These are phyloP conservation scores for Parthenolecanium corni DNA, from an alignment of 2,888 invertebrate genomes.

Conservation along the genomic window DNA sequence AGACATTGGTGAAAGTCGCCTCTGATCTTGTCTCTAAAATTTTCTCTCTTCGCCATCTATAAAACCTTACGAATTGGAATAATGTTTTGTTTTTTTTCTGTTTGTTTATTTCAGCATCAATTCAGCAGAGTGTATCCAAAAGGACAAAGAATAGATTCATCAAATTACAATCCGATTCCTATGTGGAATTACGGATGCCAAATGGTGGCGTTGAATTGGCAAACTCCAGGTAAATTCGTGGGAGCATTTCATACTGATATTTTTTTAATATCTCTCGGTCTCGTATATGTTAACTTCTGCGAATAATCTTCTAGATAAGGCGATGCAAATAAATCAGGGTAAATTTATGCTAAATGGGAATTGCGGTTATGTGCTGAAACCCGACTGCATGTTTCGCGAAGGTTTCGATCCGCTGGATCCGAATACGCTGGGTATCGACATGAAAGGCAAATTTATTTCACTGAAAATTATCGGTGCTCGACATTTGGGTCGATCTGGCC, in stretches of 20 bases:
- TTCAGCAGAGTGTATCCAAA: slow-evolving; percentile 92
- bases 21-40: no score
- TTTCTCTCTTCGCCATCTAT: no score
- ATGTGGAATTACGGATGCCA: slow-evolving; percentile 95
- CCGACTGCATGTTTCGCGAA: slow-evolving; percentile 73
- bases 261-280: background rate
- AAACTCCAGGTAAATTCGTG: slow-evolving; percentile 58
- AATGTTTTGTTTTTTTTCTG: no score
- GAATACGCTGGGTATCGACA: slow-evolving; percentile 44
- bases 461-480: slow-evolving; percentile 74
- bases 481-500: slow-evolving; percentile 66
- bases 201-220: slow-evolving; percentile 96
- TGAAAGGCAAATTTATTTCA: slow-evolving; percentile 47
- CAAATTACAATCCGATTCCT: slow-evolving; percentile 88
- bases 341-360: slow-evolving; percentile 84
- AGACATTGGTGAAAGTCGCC: no score
- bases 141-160: slow-evolving; percentile 87
- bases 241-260: background rate
- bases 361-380: slow-evolving; percentile 86
- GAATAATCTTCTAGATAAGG: slow-evolving; percentile 53
- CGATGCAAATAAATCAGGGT: slow-evolving; percentile 92
- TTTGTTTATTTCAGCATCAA: slow-evolving; percentile 44
- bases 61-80: no score
- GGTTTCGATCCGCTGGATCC: slow-evolving; percentile 67
- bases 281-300: background rate